Conservation (phyloP, 2,797 vertebrate genomes). For the Sebastes hubbsi region DNA sequence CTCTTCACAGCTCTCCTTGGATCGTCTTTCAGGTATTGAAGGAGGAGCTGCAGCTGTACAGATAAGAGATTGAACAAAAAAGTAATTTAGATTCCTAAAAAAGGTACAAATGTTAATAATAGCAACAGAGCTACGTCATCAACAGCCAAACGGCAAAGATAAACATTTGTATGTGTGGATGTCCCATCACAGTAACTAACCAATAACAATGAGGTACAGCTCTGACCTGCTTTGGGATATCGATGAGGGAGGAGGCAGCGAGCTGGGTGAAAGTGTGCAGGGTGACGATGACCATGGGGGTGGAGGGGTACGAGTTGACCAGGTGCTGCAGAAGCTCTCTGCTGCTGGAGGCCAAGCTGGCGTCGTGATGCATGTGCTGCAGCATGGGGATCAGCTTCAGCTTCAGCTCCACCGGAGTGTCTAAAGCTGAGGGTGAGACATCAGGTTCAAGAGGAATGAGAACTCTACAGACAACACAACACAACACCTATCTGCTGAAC, state of each 20-base stretch:
- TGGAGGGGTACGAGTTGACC: slow-evolving; percentile 94
- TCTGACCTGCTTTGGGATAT: slow-evolving; percentile 96
- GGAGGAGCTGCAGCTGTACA: slow-evolving; percentile 90
- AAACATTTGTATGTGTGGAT: neutral
- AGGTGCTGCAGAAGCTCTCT: slow-evolving; percentile 94
- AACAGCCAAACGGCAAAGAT: neutral
- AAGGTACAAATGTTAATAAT: neutral
- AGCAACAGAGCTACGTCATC: neutral
- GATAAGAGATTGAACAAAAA: neutral
- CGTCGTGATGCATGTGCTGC: slow-evolving; percentile 98
- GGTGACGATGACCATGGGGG: slow-evolving; percentile 95
- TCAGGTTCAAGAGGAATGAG: neutral
- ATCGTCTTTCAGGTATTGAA: slow-evolving; percentile 94
- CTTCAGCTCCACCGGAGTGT: slow-evolving; percentile 96
- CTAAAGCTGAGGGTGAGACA: slow-evolving; percentile 82
- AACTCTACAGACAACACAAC: neutral
- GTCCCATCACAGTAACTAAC: neutral
- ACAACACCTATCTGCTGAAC: no score
- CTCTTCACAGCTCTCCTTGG: slow-evolving; percentile 95
- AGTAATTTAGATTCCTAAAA: neutral
- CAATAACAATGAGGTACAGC: neutral
- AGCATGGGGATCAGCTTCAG: slow-evolving; percentile 96
- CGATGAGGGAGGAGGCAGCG: slow-evolving; percentile 93
- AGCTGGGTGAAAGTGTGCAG: slow-evolving; percentile 97
- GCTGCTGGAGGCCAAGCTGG: slow-evolving; percentile 92